These are phyloP conservation scores for Falco concolor DNA, from an alignment of 2,797 vertebrate species.

Conservation along the genomic window DNA sequence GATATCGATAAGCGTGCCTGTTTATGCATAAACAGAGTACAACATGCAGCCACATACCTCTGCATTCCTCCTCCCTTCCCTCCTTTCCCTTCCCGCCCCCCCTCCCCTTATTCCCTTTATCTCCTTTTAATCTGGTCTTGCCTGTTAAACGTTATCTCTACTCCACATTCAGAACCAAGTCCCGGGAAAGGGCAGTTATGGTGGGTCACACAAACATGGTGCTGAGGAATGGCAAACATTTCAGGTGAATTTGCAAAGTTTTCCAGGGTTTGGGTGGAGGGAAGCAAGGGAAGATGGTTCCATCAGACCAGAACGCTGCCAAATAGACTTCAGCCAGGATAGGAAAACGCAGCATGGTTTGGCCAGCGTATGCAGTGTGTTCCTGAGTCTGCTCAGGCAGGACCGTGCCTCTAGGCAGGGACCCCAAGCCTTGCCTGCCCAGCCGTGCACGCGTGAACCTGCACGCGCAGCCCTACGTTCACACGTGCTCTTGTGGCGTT, in stretches of 20 bases:
- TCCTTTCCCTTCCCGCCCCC: background rate
- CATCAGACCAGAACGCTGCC: background rate
- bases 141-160: background rate
- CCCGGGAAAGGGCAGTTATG: background rate
- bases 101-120: background rate
- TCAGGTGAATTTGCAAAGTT: background rate
- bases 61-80: background rate
- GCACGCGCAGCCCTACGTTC: rapidly evolving
- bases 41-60: slow-evolving; percentile 48
- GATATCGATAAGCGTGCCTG: slow-evolving; percentile 46
- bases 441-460: background rate
- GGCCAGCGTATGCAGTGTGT: background rate
- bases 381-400: background rate
- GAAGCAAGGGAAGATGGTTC: background rate
- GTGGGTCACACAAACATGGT: background rate
- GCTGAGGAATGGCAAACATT: background rate
- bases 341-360: background rate
- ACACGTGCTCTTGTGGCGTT: rapidly evolving
- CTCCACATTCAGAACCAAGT: background rate
- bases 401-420: background rate
- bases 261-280: background rate
- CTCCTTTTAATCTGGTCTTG: slow-evolving; percentile 15
- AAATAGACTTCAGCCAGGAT: background rate
- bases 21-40: slow-evolving; percentile 52
- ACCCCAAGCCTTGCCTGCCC: rapidly evolving